Evolutionary conservation across 2,797 vertebrate genomes (phyloP), one percentile per base, ranked within the genome.

Genomic region (Hypotaenidia okinawae): DNA sequence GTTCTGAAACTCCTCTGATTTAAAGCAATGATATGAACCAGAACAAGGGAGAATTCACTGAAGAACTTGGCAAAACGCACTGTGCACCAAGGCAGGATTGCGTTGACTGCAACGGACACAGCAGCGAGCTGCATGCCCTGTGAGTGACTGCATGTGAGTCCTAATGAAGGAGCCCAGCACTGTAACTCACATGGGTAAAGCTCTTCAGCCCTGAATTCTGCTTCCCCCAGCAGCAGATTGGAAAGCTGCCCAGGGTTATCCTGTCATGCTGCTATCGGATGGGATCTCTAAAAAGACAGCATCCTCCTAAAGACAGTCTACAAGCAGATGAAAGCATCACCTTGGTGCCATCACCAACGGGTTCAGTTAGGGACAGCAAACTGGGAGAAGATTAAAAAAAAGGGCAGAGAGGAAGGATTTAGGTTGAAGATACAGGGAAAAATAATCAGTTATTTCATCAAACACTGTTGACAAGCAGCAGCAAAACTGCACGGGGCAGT

Each of bases 121-220:
- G 43, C 1, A 6, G 24, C 30, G 58, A 89, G 32, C 72, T 89
- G 67, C 39, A 39, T 32, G 33, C 43, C 43, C 22, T 0, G 1
- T 0, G 0, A n/a, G n/a, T n/a, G n/a, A n/a, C n/a, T 16, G 18
- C 18, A 45, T 55, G 51, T 0, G 0, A 95, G 61, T 73, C 32
- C 67, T 75, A 11, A 49, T 0, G 18, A 84, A 49, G 35, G 84
- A 83, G 13, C 12, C 1, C 27, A 70, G 17, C 93, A 79, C 30
- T 14, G 8, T 43, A 28, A 83, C 67, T 54, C 49, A 27, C 43
- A 27, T 4, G 39, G 41, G 14, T 67, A 9, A 74, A 80, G 30
- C 63, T 70, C 67, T 66, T 80, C 47, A 45, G 59, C 23, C 16
- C 77, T 33, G 87, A 81, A 33, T 62, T 75, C 41, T 45, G 85